phyloP scores from a whole-genome alignment of 2,888 invertebrate species.

The Melolontha melolontha region DNA sequence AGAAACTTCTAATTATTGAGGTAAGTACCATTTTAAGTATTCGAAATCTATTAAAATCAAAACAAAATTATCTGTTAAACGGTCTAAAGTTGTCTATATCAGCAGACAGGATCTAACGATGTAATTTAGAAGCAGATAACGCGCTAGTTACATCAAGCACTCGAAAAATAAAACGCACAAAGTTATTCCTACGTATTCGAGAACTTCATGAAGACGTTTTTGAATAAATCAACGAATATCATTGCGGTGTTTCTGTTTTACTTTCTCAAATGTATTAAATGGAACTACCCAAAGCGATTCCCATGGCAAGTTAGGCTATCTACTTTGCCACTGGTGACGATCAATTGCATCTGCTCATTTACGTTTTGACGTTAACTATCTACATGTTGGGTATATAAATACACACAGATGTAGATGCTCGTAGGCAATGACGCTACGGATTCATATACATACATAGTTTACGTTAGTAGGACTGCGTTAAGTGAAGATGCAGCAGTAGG shows the following conservation, averaged over 20 bases:
- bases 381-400: neutral
- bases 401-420: too few species aligned
- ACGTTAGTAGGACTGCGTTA: too few species aligned
- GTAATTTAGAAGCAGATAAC: slow-evolving; percentile 22
- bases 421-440: too few species aligned
- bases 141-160: neutral
- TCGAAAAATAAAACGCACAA: neutral
- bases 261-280: too few species aligned
- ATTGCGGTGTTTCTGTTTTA: neutral
- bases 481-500: too few species aligned
- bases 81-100: slow-evolving; percentile 17
- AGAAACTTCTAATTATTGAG: slow-evolving; percentile 14
- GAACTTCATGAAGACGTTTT: neutral
- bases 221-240: slow-evolving; percentile 4
- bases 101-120: slow-evolving; percentile 6
- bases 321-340: slow-evolving; percentile 16
- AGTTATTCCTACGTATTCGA: slow-evolving; percentile 2
- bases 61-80: slow-evolving; percentile 21
- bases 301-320: neutral
- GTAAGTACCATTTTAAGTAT: slow-evolving; percentile 1
- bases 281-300: neutral
- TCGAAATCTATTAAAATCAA: slow-evolving; percentile 25
- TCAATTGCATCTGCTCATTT: slow-evolving; percentile 23
- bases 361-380: slow-evolving; percentile 18
- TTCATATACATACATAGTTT: too few species aligned